These are phyloP conservation scores for Plemyria rubiginata DNA, from an alignment of 2,888 invertebrate species.

Conservation along the genomic window DNA sequence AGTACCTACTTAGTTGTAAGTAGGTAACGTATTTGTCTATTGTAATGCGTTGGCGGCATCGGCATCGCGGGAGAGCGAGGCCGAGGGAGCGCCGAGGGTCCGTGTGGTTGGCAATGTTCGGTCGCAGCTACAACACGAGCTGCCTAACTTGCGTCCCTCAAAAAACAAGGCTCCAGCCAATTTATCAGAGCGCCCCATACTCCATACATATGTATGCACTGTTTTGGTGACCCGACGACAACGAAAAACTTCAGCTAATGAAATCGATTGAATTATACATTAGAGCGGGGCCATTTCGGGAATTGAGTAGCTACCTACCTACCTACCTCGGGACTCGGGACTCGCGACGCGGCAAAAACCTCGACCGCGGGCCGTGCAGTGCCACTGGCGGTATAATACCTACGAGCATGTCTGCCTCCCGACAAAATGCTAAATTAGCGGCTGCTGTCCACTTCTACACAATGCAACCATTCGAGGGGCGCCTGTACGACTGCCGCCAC, in stretches of 20 bases:
- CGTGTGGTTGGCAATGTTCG: background rate
- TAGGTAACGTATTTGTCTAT: no score
- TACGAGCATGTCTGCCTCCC: background rate
- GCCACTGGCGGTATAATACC: background rate
- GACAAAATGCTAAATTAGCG: slow-evolving; percentile 19
- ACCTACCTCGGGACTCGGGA: slow-evolving; percentile 32
- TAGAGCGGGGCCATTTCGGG: slow-evolving; percentile 68
- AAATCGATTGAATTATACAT: slow-evolving; percentile 80
- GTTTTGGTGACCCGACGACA: slow-evolving; percentile 51
- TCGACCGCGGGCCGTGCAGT: no score
- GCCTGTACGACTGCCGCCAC: no score
- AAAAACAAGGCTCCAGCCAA: slow-evolving; percentile 57
- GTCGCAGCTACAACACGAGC: background rate
- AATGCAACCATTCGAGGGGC: no score
- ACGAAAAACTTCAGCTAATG: slow-evolving; percentile 73
- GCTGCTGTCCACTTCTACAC: background rate
- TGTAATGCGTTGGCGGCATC: no score
- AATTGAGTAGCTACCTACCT: slow-evolving; percentile 42
- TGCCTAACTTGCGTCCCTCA: slow-evolving; percentile 3
- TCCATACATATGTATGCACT: slow-evolving; percentile 75
- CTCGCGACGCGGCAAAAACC: slow-evolving; percentile 48
- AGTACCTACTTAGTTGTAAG: no score
- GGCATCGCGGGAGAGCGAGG: no score
- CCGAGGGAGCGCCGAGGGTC: no score
- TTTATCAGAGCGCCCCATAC: slow-evolving; percentile 73